Percentiles rank a stretch among this genome's conserved stretches.
Conservation (phyloP, 2,797 vertebrate species). For the Malurus leucopterus region DNA sequence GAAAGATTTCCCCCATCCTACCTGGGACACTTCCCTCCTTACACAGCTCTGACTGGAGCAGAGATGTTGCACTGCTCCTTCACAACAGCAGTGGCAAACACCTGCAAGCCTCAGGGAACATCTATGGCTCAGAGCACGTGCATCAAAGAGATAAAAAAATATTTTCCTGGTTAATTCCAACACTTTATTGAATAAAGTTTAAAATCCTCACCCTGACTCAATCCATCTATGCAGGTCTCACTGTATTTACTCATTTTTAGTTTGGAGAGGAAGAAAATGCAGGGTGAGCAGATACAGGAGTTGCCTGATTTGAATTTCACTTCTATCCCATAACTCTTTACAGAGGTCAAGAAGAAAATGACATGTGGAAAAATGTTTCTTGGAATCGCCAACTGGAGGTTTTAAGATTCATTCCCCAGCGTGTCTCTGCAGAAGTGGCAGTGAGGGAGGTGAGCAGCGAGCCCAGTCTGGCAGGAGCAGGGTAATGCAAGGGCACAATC, state of each 20-base stretch:
- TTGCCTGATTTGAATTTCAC: conserved; percentile 57
- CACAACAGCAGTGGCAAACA: neutral
- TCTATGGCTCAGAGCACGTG: neutral
- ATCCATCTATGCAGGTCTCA: neutral
- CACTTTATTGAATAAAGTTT: conserved; percentile 6
- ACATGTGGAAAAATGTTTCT: conserved; percentile 74
- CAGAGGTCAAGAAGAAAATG: conserved; percentile 71
- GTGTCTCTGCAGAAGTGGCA: neutral
- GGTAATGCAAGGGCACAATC: neutral
- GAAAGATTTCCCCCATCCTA: no score
- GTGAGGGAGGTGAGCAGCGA: no score
- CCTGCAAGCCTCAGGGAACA: neutral
- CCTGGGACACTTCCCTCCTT: neutral
- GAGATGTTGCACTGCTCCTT: neutral
- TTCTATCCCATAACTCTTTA: conserved; percentile 47
- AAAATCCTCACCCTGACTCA: neutral
- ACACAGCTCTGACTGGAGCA: fast-evolving
- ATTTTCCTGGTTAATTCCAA: conserved; percentile 8
- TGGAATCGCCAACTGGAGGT: conserved; percentile 56
- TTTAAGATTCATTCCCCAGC: conserved; percentile 64
- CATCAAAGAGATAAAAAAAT: neutral
- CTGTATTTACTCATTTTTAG: neutral
- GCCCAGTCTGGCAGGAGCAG: neutral
- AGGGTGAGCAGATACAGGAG: neutral
- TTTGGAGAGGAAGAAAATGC: neutral